Evolutionary conservation across 2,797 vertebrate genomes (phyloP).

Genomic region (Dromococcyx pavoninus): DNA sequence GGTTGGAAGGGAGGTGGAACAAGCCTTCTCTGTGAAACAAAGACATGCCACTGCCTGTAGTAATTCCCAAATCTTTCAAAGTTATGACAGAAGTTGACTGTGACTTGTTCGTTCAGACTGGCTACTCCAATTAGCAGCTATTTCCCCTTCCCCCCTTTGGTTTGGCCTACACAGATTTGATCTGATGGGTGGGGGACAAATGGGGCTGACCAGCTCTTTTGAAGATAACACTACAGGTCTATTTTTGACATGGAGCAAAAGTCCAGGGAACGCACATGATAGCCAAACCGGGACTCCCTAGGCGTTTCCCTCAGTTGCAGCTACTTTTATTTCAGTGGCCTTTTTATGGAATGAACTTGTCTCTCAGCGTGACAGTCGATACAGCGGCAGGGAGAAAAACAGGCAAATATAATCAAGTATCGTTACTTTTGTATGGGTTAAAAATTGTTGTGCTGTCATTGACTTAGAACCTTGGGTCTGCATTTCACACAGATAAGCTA

Average conservation of each 20-base stretch:
- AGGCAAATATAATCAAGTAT: background rate
- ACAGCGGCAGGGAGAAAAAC: background rate
- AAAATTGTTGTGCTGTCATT: background rate
- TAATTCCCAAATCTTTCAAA: conserved; percentile 16
- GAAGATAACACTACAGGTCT: background rate
- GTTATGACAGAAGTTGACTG: conserved; percentile 32
- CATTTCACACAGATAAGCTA: background rate
- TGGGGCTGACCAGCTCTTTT: conserved; percentile 44
- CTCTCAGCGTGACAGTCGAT: background rate
- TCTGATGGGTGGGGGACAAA: conserved; percentile 48
- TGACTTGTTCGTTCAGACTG: conserved; percentile 38
- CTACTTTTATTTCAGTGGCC: background rate
- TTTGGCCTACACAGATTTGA: conserved; percentile 27
- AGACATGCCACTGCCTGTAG: background rate
- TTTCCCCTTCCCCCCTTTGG: conserved; percentile 16
- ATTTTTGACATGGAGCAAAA: background rate
- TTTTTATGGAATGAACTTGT: background rate
- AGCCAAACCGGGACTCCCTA: background rate
- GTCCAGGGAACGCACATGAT: background rate
- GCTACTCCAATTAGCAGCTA: conserved; percentile 53
- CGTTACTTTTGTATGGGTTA: background rate
- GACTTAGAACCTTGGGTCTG: background rate
- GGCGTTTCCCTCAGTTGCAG: background rate
- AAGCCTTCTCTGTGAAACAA: conserved; percentile 12
- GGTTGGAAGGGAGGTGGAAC: background rate